Base-by-base conservation (phyloP, 2,797 vertebrate species). In the Philypnodon macrostomus region DNA sequence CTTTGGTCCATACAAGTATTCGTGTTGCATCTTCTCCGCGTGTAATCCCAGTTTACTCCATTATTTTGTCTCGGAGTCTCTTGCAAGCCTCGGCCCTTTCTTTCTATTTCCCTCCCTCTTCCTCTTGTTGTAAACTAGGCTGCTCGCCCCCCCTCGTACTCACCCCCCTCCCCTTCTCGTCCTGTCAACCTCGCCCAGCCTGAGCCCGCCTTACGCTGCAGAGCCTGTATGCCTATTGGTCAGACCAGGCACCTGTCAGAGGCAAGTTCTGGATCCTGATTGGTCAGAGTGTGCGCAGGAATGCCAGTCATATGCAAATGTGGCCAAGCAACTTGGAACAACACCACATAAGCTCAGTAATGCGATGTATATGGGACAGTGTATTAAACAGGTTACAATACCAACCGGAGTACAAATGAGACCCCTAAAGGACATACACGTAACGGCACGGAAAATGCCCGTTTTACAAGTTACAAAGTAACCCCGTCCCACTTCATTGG, bases 241-340 rank as follows among this genome's bases (percentile, higher is more conserved):
- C 47, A 8, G 32, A 1, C 5, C 26, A 18, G 30, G 47, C 19
- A 44, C 39, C 68, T 58, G 79, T 87, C 87, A 74, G 58, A 44
- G 47, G 6, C 65, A 66, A 72, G 67, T 74, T 47, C 66, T 55
- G n/a, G 1, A 1, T 40, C 0, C 58, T 64, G 71, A 91, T 91
- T 90, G 88, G 89, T 39, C 50, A 3, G 10, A 24, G 67, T 51
- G 55, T 89, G 88, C 88, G 33, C 49, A 85, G 90, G 90, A 92
- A 92, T 91, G 90, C 84, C 90, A 91, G 90, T 92, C 89, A 92
- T 91, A 92, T 91, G 90, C 84, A 89, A 90, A 91, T 88, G 31
- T 35, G 0, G 12, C 16, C 49, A 24, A 32, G 8, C 40, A 47
- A 21, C 13, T 4, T 38, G 27, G 42, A 3, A 19, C 36, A 7